Evolutionary conservation across 2,113 vertebrate genomes (phyloP), one percentile per base, ranked within the genome.

Genomic region (Muntiacus reevesi): DNA sequence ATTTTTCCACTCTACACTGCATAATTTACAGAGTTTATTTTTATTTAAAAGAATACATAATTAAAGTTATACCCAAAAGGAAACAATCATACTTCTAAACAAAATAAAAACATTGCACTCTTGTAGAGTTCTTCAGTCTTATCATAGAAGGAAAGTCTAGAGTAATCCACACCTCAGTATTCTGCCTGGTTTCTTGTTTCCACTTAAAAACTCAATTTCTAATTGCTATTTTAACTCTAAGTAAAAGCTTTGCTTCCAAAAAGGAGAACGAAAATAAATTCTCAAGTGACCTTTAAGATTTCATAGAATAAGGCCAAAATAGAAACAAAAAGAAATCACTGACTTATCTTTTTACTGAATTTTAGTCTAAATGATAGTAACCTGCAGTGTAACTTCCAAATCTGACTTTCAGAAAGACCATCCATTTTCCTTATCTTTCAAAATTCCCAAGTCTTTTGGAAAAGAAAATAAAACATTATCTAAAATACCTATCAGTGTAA

Each of bases 401-500:
- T 92, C 15, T 57, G 33, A 95, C 62, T 96, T 97, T 92, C 43
- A 84, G 19, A 91, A 97, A 93, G 14, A 94, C 40, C 83, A 86
- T 19, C 25, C 50, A 62, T 28, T 91, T 84, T 50, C 36, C 57
- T 96, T 43, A 64, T 64, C 62, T 96, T 85, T 88, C 47, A 95
- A 87, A 95, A 97, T 71, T 17, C 21, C 23, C 57, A 43, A 40
- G 36, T 14, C 47, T 94, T 94, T 84, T 83, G 17, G 76, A 91
- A 96, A 93, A 94, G 43, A 91, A 76, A 60, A 95, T 14, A 91
- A 89, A 97, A 93, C 27, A 7, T 40, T 45, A 87, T 57, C 57
- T 96, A 47, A 76, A 94, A 82, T 54, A 92, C 7, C 6, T 64
- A n/a, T 30, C 52, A 85, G 94, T 93, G 10, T n/a, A 89, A 64